Evolutionary conservation across 2,888 invertebrate species (phyloP), one percentile per base, ranked within the genome.

Genomic region (Scaptomyza cyrtandrae): DNA sequence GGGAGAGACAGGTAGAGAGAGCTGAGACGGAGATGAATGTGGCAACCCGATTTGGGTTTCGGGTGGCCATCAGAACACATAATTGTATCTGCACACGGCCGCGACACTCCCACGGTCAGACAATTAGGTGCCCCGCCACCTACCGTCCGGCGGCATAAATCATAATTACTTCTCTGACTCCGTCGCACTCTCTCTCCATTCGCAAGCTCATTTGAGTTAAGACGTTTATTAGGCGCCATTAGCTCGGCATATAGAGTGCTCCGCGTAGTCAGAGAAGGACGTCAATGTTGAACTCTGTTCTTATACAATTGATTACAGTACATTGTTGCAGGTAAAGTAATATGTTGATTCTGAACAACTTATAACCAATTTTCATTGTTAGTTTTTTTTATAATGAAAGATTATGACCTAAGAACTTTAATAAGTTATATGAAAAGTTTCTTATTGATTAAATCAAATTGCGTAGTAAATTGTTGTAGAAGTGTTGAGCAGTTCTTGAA

Each of bases 141-240:
- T 37, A 24, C 11, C 52, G 14, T 16, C 16, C 37, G 24, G 6
- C 14, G 37, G 52, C 52, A 52, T 52, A 37, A 52, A 37, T 52
- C 52, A 37, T 52, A 52, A 52, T 52, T 37, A 52, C 24, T 27
- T 24, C 37, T 24, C 14, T n/a, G 37, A 37, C 37, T 52, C 37
- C 7, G 19, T 11, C 35, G 19, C 49, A 33, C 49, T n/a, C 49
- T 19, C 16, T 16, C 31, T 19, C 19, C n/a, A 3, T 5, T 19
- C 5, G 33, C n/a, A 29, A 35, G n/a, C 50, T 50, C 50, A 50
- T 50, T 37, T 35, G 50, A 35, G 35, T 19, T 35, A 50, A 50
- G 35, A 50, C 35, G n/a, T 35, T 35, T 50, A 50, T 50, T 50
- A 19, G 35, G n/a, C 19, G n/a, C 19, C 35, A 50, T 50, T 50